Evolutionary conservation across 2,113 vertebrate species (phyloP).

Genomic region (Rissa tridactyla): DNA sequence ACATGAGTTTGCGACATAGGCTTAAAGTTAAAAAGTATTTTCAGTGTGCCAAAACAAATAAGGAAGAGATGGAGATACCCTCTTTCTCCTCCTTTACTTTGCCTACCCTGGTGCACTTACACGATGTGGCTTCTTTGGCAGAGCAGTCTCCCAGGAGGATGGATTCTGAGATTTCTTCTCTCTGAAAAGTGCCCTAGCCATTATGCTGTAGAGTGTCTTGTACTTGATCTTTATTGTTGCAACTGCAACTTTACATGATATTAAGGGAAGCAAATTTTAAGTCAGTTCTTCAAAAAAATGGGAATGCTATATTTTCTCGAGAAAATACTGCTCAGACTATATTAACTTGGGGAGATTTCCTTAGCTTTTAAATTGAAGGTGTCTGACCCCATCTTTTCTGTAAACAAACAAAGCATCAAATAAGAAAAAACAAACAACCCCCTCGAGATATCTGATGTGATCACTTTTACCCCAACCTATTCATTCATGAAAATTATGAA

Average conservation of each 20-base stretch:
- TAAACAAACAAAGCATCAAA: neutral
- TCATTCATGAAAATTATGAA: neutral
- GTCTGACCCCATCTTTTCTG: neutral
- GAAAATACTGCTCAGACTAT: neutral
- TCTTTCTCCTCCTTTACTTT: neutral
- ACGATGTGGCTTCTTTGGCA: neutral
- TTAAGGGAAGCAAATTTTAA: neutral
- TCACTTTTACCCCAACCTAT: neutral
- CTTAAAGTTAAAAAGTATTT: neutral
- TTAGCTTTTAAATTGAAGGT: neutral
- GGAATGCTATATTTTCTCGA: neutral
- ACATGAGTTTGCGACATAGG: neutral
- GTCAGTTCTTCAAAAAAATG: neutral
- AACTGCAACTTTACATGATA: neutral
- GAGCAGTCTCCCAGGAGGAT: fast-evolving
- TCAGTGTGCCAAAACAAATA: neutral
- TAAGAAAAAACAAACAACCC: neutral
- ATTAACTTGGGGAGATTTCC: neutral
- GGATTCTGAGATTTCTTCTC: neutral
- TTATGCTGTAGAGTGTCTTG: neutral
- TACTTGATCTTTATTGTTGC: neutral
- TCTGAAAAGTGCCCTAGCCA: neutral
- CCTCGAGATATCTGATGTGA: neutral
- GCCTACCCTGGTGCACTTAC: neutral
- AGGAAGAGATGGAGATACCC: neutral